Base-by-base conservation (phyloP, 2,113 vertebrate species). In the Hystrix cristata region DNA sequence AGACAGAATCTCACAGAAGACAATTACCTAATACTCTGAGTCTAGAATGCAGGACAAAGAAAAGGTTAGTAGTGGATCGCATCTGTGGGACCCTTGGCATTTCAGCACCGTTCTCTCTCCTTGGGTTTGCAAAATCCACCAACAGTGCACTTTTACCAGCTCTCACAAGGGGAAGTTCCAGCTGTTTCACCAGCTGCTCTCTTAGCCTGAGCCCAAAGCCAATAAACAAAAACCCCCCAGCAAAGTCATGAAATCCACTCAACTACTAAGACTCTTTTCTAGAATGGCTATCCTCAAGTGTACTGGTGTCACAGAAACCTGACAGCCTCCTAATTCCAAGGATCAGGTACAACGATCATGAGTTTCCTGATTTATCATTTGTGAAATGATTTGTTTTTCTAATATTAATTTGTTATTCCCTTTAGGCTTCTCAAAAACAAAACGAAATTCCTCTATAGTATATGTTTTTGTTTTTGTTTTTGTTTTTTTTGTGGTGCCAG, bases 101-200 rank as follows among this genome's bases (percentile, higher is more conserved):
- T 79, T 91, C 67, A 67, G 65, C 1, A 79, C 83, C 18, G 53
- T 74, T 91, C 74, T 60, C 21, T 31, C 81, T 88, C 95, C 87
- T 95, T 53, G 69, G 51, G 53, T 48, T 86, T 91, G 60, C 48
- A 48, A 95, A 76, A 91, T 88, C 85, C 76, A 97, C 87, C 78
- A 87, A 59, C 62, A 91, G 67, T 62, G 29, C 59, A 60, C 34
- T 59, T 92, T 89, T 34, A 97, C 91, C 87, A 94, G 10, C 87
- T 94, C 69, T 95, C 69, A 94, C 34, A 92, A 74, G 55, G 65
- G 9, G 14, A 48, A 87, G 62, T 69, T 96, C 92, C 94, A 97
- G 90, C 91, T 96, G 92, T 91, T 95, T 92, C 21, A 94, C 60
- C 95, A 95, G 71, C 90, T 98, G 93, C 84, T 92, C 85, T 86